Evolutionary conservation across 2,113 vertebrate species (phyloP).

Genomic region (Sarotherodon lohbergeri): DNA sequence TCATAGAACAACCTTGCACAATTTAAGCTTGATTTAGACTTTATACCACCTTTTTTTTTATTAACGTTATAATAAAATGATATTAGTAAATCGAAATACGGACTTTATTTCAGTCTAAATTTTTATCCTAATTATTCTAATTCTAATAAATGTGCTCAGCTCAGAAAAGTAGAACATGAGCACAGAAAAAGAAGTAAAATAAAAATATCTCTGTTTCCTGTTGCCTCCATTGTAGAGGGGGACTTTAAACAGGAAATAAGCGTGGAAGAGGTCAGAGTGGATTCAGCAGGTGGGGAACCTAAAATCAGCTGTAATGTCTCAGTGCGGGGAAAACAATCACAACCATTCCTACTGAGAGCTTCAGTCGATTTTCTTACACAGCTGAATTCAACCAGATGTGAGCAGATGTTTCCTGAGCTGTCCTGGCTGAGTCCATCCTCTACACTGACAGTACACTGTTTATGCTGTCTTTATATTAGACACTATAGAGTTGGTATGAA

Average conservation of each 20-base stretch:
- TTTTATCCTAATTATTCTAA: neutral
- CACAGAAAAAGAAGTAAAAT: neutral
- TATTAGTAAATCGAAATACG: neutral
- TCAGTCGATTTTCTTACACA: neutral
- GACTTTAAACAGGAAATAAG: neutral
- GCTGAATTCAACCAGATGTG: accelerated
- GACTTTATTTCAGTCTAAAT: neutral
- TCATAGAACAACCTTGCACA: accelerated
- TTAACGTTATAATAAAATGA: neutral
- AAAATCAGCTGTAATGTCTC: neutral
- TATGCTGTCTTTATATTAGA: neutral
- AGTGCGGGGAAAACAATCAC: neutral
- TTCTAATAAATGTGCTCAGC: neutral
- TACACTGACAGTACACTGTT: neutral
- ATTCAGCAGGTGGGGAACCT: accelerated
- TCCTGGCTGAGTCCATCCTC: neutral
- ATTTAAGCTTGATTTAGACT: neutral
- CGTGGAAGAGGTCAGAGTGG: accelerated
- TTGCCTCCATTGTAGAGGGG: neutral
- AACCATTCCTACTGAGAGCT: accelerated
- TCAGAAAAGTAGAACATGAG: neutral
- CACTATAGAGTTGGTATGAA: neutral
- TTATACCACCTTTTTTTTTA: neutral
- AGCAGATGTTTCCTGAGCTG: accelerated
- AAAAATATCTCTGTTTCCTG: neutral